phyloP scores from a whole-genome alignment of 1,140 invertebrate species.

The Hyles vespertilio region DNA sequence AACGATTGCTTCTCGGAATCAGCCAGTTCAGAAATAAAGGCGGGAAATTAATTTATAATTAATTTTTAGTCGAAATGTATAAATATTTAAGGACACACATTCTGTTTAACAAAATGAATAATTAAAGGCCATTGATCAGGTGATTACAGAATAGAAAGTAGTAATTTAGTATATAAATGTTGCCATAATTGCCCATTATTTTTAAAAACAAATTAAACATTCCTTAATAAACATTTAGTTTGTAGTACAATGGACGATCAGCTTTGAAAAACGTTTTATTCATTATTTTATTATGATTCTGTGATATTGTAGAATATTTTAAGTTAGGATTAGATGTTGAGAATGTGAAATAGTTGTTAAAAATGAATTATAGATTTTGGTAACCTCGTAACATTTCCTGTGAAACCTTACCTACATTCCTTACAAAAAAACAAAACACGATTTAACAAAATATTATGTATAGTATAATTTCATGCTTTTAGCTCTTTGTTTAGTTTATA shows the following conservation, averaged over 20 bases:
- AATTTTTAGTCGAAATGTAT: not conserved
- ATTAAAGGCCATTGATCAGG: not conserved
- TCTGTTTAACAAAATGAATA: not conserved
- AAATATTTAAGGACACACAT: not conserved
- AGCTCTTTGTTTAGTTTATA: not conserved
- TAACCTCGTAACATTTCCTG: not conserved
- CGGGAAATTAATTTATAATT: slow-evolving; percentile 39
- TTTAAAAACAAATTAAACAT: slow-evolving; percentile 1
- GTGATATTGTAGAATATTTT: slow-evolving; percentile 41
- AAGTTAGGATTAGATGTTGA: slow-evolving; percentile 1
- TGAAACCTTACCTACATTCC: not conserved
- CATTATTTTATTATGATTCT: slow-evolving; percentile 26
- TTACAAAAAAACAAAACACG: not conserved
- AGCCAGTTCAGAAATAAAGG: slow-evolving; percentile 57
- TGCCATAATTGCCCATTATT: no score
- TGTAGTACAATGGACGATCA: no score
- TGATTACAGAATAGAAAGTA: no score
- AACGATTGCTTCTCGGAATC: slow-evolving; percentile 60
- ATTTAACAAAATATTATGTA: not conserved
- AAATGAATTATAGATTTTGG: not conserved
- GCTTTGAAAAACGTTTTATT: no score
- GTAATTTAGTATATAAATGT: no score
- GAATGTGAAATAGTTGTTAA: slow-evolving; percentile 5
- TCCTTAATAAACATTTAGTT: not conserved
- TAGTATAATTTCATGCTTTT: not conserved